These are phyloP conservation scores for Sinocyclocheilus maitianheensis DNA, from an alignment of 2,113 vertebrate genomes.

Conservation along the genomic window DNA sequence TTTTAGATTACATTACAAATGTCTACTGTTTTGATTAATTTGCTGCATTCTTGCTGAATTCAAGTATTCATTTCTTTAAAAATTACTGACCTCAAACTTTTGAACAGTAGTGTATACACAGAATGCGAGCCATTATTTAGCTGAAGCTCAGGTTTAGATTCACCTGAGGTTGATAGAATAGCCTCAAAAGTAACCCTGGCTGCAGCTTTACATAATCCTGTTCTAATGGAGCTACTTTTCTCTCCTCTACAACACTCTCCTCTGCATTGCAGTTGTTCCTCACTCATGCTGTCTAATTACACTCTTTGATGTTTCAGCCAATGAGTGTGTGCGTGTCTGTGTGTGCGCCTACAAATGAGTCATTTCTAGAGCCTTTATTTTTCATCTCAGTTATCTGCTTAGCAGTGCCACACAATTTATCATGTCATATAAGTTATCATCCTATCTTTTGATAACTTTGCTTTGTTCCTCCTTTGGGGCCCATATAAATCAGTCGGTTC, in stretches of 20 bases:
- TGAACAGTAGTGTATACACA: background rate
- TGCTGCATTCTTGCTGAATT: background rate
- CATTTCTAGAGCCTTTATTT: slow-evolving; percentile 31
- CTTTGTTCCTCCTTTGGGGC: background rate
- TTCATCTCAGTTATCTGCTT: background rate
- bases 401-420: background rate
- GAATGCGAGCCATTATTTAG: background rate
- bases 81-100: background rate
- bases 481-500: background rate
- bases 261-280: slow-evolving; percentile 52
- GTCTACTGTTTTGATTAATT: background rate
- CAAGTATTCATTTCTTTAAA: background rate
- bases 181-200: slow-evolving; percentile 11
- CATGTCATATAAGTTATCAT: background rate
- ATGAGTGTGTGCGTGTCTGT: background rate
- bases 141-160: slow-evolving; percentile 8
- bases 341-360: slow-evolving; percentile 32
- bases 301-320: slow-evolving; percentile 37
- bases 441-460: background rate
- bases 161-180: slow-evolving; percentile 3
- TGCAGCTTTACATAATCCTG: slow-evolving; percentile 35
- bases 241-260: slow-evolving; percentile 4
- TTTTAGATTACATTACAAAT: background rate
- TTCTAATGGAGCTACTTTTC: slow-evolving; percentile 14
- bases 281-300: slow-evolving; percentile 46